Conservation (phyloP, 1,140 invertebrate genomes). For the Drosophila serrata region DNA sequence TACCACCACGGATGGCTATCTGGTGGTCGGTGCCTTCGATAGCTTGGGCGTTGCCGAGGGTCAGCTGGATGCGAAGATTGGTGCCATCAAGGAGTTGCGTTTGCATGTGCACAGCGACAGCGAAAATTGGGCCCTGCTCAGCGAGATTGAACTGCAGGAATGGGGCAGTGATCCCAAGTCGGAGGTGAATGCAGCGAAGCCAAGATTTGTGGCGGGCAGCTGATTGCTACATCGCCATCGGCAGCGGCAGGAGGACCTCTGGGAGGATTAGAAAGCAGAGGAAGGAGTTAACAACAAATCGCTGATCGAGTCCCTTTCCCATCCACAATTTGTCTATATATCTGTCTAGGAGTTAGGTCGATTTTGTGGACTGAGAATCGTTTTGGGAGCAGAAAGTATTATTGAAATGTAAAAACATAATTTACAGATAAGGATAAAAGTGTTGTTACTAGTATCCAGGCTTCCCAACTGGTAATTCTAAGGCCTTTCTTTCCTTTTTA, state of each 20-base stretch:
- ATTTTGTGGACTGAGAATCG: background rate
- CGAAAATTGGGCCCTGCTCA: conserved; percentile 96
- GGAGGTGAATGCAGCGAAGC: conserved; percentile 58
- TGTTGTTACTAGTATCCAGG: no score
- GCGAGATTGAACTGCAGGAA: conserved; percentile 90
- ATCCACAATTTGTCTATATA: conserved; percentile 48
- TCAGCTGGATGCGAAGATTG: conserved; percentile 88
- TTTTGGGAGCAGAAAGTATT: conserved; percentile 11
- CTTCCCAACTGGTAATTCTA: background rate
- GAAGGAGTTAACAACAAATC: background rate
- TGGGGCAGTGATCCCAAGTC: conserved; percentile 54
- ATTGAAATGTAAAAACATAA: background rate
- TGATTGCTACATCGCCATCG: conserved; percentile 78
- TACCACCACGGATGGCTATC: conserved; percentile 90
- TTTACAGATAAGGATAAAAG: background rate
- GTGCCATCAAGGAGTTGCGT: conserved; percentile 90
- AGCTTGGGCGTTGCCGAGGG: conserved; percentile 92
- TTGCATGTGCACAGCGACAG: conserved; percentile 92
- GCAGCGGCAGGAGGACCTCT: conserved; percentile 10
- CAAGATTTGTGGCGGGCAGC: conserved; percentile 59
- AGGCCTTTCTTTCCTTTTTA: background rate
- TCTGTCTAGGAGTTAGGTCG: conserved; percentile 14
- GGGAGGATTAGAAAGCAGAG: conserved; percentile 19
- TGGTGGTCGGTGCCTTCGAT: conserved; percentile 92
- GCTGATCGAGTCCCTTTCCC: conserved; percentile 7